A percentile compares a stretch with the other conserved stretches of the same genome.
Evolutionary conservation across 2,113 vertebrate species (phyloP).

Genomic region (Menura novaehollandiae): DNA sequence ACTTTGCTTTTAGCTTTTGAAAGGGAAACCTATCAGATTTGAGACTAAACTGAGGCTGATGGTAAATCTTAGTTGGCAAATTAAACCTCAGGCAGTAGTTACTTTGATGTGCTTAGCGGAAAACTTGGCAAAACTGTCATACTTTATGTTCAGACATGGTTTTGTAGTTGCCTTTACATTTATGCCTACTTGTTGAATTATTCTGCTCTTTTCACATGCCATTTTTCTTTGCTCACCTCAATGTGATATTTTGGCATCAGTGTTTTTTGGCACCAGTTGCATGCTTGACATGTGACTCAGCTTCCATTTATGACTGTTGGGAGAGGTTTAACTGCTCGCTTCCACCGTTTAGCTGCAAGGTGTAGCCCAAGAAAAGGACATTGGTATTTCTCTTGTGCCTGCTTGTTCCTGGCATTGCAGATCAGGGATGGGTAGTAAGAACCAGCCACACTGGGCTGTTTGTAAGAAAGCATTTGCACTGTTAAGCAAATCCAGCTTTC

Average conservation of each 20-base stretch:
- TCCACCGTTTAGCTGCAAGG: not conserved
- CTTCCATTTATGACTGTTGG: not conserved
- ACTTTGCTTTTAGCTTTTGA: not conserved
- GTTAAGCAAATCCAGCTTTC: not conserved
- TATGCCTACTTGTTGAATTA: not conserved
- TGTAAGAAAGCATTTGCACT: not conserved
- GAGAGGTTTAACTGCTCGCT: constrained; percentile 32
- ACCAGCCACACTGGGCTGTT: not conserved
- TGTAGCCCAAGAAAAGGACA: not conserved
- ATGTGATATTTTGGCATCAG: not conserved
- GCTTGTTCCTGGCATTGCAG: not conserved
- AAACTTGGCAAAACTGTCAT: not conserved
- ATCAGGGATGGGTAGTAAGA: not conserved
- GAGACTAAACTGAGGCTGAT: not conserved
- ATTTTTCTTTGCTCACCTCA: not conserved
- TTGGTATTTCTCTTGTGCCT: not conserved
- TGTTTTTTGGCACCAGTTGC: not conserved
- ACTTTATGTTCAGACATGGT: not conserved
- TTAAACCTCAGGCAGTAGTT: not conserved
- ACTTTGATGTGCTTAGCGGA: not conserved
- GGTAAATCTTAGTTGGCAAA: not conserved
- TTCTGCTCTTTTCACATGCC: not conserved
- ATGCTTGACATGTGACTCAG: not conserved
- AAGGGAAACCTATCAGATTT: not conserved
- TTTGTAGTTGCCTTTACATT: not conserved